Evolutionary conservation across 2,888 invertebrate species (phyloP), one percentile per base, ranked within the genome.

Genomic region (Hedya salicella): DNA sequence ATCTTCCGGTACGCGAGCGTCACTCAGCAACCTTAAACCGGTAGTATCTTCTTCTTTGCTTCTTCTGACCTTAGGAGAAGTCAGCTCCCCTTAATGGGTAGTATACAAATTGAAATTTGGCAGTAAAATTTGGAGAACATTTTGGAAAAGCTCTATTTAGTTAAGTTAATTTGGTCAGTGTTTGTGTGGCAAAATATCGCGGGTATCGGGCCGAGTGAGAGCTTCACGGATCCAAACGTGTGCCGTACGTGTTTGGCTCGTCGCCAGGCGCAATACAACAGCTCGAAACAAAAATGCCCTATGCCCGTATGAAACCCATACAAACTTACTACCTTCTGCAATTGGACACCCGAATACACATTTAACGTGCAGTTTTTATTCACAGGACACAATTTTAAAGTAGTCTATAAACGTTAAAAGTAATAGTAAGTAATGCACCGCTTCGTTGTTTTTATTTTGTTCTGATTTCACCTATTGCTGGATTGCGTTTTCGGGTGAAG

Each of bases 311-410:
- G 30, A 44, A 30, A 57, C n/a, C 4, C 44, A 30, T 30, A 46
- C 32, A 32, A 4, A 32, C 44, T 46, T 46, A 9, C 9, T 1
- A 0, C 57, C 0, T 19, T 57, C 40, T 9, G 16, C 13, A 6
- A 13, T 4, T 49, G n/a, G n/a, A 9, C 3, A 16, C 13, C 8
- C 30, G 19, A 32, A 57, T 57, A 70, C 62, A 68, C 71, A 67
- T 85, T 86, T 84, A 83, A 86, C 83, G 78, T 79, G 75, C 73
- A 81, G 80, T 82, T 87, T 89, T 87, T 87, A 86, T 86, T 84
- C 85, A 83, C 85, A 85, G 85, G 82, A 86, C 86, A 87, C 86
- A 81, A 85, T 87, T 89, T 86, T 86, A 85, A 88, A 89, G 83
- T 85, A 86, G 79, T 83, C 80, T 79, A 83, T 87, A 85, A 86